phyloP scores from a whole-genome alignment of 1,140 invertebrate species.

The Papilio glaucus region DNA sequence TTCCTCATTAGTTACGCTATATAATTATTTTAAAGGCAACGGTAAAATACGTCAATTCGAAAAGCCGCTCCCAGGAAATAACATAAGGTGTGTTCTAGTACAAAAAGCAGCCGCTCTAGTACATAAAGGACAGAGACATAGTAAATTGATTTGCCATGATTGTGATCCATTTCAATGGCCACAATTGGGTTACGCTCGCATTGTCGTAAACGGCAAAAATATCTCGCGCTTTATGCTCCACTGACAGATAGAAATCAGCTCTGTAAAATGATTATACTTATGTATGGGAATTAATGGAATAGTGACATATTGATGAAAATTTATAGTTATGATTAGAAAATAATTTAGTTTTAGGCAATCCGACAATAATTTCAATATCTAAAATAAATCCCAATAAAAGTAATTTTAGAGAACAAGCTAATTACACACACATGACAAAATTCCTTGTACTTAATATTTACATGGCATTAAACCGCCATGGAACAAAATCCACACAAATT shows the following conservation, averaged over 20 bases:
- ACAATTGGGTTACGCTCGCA: constrained; percentile 4
- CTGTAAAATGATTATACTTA: neutral
- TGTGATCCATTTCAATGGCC: neutral
- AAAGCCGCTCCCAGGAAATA: neutral
- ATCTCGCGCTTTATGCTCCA: neutral
- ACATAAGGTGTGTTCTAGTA: neutral
- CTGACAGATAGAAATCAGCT: neutral
- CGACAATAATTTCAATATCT: too few relatives aligned
- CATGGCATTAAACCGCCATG: too few relatives aligned
- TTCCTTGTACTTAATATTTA: too few relatives aligned
- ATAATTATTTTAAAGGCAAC: neutral
- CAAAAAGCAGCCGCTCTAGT: neutral
- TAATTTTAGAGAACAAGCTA: too few relatives aligned
- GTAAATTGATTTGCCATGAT: constrained; percentile 4
- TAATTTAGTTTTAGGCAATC: too few relatives aligned
- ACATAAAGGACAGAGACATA: neutral
- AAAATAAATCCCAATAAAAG: too few relatives aligned
- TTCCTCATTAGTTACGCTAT: neutral
- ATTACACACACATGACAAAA: too few relatives aligned
- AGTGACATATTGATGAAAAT: too few relatives aligned
- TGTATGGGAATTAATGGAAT: too few relatives aligned
- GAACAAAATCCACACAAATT: too few relatives aligned
- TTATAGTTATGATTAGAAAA: too few relatives aligned
- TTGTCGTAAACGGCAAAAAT: constrained; percentile 6
- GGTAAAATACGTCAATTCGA: neutral